Percentiles rank a stretch among this genome's conserved stretches.
Conservation (phyloP, 2,797 vertebrate genomes). For the Garrulus glandarius region DNA sequence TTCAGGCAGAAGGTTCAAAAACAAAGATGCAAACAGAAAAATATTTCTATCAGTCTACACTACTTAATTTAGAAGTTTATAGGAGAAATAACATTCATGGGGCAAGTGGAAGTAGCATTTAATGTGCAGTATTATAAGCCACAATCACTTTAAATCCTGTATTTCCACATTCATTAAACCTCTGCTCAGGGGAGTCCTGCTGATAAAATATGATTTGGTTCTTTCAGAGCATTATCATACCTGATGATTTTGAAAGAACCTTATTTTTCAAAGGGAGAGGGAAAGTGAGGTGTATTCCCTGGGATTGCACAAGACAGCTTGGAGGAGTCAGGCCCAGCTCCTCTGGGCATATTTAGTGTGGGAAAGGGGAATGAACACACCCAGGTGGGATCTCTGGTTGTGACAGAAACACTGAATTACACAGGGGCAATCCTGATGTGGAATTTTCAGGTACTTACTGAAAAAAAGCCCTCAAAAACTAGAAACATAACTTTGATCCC, state of each 20-base stretch:
- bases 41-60: constrained; percentile 44
- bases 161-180: constrained; percentile 63
- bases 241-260: constrained; percentile 52
- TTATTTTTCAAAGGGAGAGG: background rate
- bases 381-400: background rate
- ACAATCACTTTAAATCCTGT: background rate
- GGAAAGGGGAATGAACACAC: background rate
- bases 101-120: constrained; percentile 19
- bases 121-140: constrained; percentile 23
- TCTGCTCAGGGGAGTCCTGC: constrained; percentile 46
- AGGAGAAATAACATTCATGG: constrained; percentile 55
- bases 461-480: background rate
- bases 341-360: background rate
- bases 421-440: background rate
- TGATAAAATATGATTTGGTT: constrained; percentile 48
- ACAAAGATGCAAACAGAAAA: constrained; percentile 27
- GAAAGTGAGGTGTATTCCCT: background rate
- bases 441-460: background rate
- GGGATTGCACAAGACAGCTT: background rate
- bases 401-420: background rate
- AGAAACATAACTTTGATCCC: background rate
- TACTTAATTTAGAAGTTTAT: constrained; percentile 54
- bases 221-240: constrained; percentile 61
- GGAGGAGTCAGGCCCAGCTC: background rate
- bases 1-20: constrained; percentile 22